phyloP scores from a whole-genome alignment of 2,888 invertebrate genomes.

The Drosophila subsilvestris region DNA sequence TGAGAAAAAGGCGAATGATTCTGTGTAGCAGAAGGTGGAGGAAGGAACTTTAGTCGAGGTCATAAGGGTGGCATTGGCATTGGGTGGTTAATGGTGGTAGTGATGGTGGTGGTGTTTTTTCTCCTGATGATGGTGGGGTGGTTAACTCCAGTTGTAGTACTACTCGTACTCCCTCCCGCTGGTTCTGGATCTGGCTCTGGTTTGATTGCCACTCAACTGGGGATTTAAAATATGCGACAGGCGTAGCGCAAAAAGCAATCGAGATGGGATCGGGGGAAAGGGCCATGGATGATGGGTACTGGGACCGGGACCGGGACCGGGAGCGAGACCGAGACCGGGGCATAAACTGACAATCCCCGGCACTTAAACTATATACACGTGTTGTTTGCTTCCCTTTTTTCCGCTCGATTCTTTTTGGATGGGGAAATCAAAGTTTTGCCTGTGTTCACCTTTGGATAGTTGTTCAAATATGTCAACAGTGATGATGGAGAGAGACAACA shows the following conservation, averaged over 20 bases:
- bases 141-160: slow-evolving; percentile 27
- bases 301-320: slow-evolving; percentile 18
- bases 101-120: slow-evolving; percentile 7
- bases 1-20: not conserved
- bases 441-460: slow-evolving; percentile 60
- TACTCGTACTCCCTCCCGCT: slow-evolving; percentile 9
- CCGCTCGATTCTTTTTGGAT: slow-evolving; percentile 17
- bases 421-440: slow-evolving; percentile 71
- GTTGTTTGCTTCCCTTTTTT: slow-evolving; percentile 42
- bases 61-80: slow-evolving; percentile 36
- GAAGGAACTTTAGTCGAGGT: slow-evolving; percentile 21
- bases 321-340: slow-evolving; percentile 21
- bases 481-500: slow-evolving; percentile 21
- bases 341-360: slow-evolving; percentile 56
- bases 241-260: slow-evolving; percentile 72
- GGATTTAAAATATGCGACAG: slow-evolving; percentile 77
- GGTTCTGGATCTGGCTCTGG: slow-evolving; percentile 25
- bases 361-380: slow-evolving; percentile 71
- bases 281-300: slow-evolving; percentile 14
- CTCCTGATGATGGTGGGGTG: slow-evolving; percentile 2
- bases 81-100: slow-evolving; percentile 9
- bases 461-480: slow-evolving; percentile 75
- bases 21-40: not conserved
- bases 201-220: slow-evolving; percentile 77
- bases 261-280: slow-evolving; percentile 43